These are phyloP conservation scores for Microctonus hyperodae DNA, from an alignment of 2,888 invertebrate species.

Conservation along the genomic window DNA sequence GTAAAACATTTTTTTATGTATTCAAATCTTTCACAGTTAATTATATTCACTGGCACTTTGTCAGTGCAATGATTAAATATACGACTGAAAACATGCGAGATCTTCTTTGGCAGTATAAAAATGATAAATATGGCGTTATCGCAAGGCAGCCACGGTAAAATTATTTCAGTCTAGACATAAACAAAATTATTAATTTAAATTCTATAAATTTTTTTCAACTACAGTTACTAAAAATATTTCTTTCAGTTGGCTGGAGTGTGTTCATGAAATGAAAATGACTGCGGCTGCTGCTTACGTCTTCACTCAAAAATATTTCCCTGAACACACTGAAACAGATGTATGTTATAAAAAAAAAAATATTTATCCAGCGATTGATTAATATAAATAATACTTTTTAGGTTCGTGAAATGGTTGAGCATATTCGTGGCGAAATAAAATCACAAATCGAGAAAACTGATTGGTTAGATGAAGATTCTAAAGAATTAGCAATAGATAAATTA, in stretches of 20 bases:
- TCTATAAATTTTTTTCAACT: not conserved
- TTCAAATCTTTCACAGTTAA: conserved; percentile 25
- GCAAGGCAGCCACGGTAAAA: conserved; percentile 32
- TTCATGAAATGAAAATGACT: conserved; percentile 31
- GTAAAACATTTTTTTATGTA: not conserved
- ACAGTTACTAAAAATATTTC: not conserved
- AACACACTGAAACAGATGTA: conserved; percentile 28
- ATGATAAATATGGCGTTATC: conserved; percentile 20
- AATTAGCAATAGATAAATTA: conserved; percentile 65
- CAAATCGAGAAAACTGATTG: conserved; percentile 65
- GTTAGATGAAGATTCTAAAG: conserved; percentile 67
- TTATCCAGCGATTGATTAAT: not conserved
- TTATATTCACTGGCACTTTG: conserved; percentile 38
- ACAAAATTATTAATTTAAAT: too few relatives aligned
- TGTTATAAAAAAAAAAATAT: not conserved
- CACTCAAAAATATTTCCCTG: conserved; percentile 31
- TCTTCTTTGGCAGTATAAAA: conserved; percentile 11
- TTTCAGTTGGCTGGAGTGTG: conserved; percentile 35
- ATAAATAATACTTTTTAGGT: conserved; percentile 43
- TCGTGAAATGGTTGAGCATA: conserved; percentile 66
- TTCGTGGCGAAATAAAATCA: conserved; percentile 65
- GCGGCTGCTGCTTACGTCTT: conserved; percentile 32
- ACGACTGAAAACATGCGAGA: conserved; percentile 31
- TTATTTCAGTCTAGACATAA: not conserved
- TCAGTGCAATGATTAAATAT: conserved; percentile 30